Percentiles rank a stretch among this genome's conserved stretches.
These are phyloP conservation scores for Polydrusus tereticollis DNA, from an alignment of 2,888 invertebrate species.

Conservation along the genomic window DNA sequence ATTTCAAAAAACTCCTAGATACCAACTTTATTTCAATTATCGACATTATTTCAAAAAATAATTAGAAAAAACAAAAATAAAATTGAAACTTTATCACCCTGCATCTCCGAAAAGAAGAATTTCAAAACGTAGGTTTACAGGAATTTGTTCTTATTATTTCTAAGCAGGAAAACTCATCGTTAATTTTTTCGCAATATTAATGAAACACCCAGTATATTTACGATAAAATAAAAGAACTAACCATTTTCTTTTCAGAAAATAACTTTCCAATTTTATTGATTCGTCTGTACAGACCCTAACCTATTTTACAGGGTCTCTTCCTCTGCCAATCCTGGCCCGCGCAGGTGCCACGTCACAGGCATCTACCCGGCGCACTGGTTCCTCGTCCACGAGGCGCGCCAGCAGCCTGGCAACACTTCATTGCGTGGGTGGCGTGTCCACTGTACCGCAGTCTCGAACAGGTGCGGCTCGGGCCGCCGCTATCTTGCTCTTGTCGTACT, in stretches of 20 bases:
- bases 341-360: conserved; percentile 64
- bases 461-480: conserved; percentile 94
- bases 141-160: too few relatives aligned
- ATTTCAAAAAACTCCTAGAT: too few relatives aligned
- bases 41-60: too few relatives aligned
- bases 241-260: not conserved
- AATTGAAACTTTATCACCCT: too few relatives aligned
- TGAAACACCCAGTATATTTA: not conserved
- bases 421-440: conserved; percentile 65
- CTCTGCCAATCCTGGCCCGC: conserved; percentile 73
- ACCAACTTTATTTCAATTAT: too few relatives aligned
- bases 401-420: conserved; percentile 68
- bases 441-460: conserved; percentile 86
- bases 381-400: conserved; percentile 69
- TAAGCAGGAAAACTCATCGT: too few relatives aligned
- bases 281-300: not conserved
- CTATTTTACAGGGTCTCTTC: conserved; percentile 63
- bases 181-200: too few relatives aligned
- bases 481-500: conserved; percentile 92
- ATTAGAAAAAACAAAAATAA: too few relatives aligned
- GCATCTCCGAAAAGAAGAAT: too few relatives aligned
- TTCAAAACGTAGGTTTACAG: too few relatives aligned
- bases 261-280: not conserved
- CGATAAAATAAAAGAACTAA: too few relatives aligned
- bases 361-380: conserved; percentile 69